phyloP scores from a whole-genome alignment of 2,888 invertebrate genomes.

The Eupithecia dodoneata region DNA sequence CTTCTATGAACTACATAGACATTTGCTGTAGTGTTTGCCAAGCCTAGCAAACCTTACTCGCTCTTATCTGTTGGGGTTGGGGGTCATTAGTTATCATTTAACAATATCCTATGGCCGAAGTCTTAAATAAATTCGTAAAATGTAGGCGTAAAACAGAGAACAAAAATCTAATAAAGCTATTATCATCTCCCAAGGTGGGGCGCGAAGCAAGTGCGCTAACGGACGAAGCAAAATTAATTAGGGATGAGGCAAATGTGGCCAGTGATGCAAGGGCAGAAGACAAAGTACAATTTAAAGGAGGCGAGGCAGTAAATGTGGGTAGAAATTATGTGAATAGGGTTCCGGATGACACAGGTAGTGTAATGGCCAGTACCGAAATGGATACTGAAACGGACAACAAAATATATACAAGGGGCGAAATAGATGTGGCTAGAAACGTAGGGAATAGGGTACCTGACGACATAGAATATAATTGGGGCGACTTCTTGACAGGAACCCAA shows the following conservation, averaged over 20 bases:
- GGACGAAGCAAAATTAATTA: not conserved
- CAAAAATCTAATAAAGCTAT: not conserved
- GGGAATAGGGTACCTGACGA: not conserved
- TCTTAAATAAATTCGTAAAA: not conserved
- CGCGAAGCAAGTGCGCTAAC: not conserved
- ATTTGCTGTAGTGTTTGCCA: not conserved
- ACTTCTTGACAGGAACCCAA: not conserved
- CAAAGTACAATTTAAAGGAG: not conserved
- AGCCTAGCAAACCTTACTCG: not conserved
- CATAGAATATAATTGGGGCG: not conserved
- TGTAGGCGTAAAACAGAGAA: not conserved
- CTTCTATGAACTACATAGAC: not conserved
- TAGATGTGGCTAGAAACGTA: not conserved
- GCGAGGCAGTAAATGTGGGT: not conserved
- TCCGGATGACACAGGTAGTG: not conserved
- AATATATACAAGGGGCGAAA: not conserved
- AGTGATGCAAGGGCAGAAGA: not conserved
- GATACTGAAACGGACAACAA: not conserved
- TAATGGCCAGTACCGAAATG: not conserved
- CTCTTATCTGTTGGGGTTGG: not conserved
- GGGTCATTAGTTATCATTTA: no score
- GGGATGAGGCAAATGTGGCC: not conserved
- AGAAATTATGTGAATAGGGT: not conserved
- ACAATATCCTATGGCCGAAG: no score
- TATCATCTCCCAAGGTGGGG: not conserved